Base-by-base conservation (phyloP, 2,113 vertebrate genomes). In the Malaclemys terrapin region DNA sequence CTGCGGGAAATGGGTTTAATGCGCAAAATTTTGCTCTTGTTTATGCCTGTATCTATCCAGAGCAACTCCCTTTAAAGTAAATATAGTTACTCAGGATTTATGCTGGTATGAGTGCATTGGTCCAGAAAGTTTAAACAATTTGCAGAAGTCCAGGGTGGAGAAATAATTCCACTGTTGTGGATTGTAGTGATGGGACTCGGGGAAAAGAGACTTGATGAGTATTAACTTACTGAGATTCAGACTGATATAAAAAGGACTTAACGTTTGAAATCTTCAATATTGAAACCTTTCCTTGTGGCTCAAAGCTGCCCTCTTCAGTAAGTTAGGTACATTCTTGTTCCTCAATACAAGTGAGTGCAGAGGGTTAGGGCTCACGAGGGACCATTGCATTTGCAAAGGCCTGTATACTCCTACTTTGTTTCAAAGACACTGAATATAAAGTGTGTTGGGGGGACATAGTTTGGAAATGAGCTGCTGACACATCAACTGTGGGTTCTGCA, bases 271-370 rank as follows among this genome's bases (percentile, higher is more conserved):
- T 50, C 42, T 85, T 19, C 6, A 5, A 11, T 7, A 5, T 14
- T 1, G 12, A 4, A 84, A 20, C 85, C 1, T 65, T 82, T 16
- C 84, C 84, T 0, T 2, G 3, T 4, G 62, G 95, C 91, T 93
- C 97, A 17, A 86, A 90, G 94, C 95, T 93, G 98, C 98, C 98
- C 98, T 96, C 98, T 98, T 84, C 92, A 94, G 98, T 96, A 45
- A 14, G 0, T 3, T 0, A 2, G 78, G 59, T 5, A 92, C 94
- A 53, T 24, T 19, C 69, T n/a, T 6, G 57, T 22, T 24, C 57
- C 10, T 54, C 3, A 5, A 35, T 8, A 52, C 17, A 3, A 5
- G 84, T 25, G 53, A 0, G 17, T 19, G 47, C 0, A 25, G 25
- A 3, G 27, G 57, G 10, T 49, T 72, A 3, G 20, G 25, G 49